Conservation (phyloP, 2,113 vertebrate genomes). For the Platichthys flesus region DNA sequence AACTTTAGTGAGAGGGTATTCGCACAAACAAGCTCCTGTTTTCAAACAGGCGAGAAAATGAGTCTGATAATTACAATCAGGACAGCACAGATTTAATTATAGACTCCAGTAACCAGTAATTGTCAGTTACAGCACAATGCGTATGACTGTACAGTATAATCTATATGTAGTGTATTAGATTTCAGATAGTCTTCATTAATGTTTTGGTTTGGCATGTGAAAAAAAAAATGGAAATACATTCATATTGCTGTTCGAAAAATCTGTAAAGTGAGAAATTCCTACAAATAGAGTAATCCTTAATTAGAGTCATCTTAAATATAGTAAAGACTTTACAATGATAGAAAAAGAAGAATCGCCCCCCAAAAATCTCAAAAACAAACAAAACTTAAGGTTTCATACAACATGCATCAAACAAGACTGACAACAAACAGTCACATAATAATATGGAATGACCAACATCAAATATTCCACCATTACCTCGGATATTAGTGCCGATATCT, state of each 20-base stretch:
- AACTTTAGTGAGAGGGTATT: neutral
- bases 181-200: constrained; percentile 12
- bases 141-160: constrained; percentile 34
- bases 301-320: neutral
- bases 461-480: constrained; percentile 3
- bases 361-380: constrained; percentile 19
- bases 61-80: neutral
- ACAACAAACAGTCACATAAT: neutral
- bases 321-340: neutral
- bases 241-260: constrained; percentile 34
- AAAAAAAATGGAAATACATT: constrained; percentile 49
- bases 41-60: constrained; percentile 4
- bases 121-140: constrained; percentile 39
- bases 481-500: neutral
- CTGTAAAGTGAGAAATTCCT: constrained; percentile 20
- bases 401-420: neutral
- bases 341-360: neutral
- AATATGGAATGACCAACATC: constrained; percentile 26
- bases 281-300: neutral
- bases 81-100: constrained; percentile 64
- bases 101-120: constrained; percentile 11
- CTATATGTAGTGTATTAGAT: constrained; percentile 36
- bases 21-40: constrained; percentile 17
- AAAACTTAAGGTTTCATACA: neutral
- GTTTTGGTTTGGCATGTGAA: constrained; percentile 23